These are phyloP conservation scores for Drosophila flavopinicola DNA, from an alignment of 2,888 invertebrate species.

Conservation along the genomic window DNA sequence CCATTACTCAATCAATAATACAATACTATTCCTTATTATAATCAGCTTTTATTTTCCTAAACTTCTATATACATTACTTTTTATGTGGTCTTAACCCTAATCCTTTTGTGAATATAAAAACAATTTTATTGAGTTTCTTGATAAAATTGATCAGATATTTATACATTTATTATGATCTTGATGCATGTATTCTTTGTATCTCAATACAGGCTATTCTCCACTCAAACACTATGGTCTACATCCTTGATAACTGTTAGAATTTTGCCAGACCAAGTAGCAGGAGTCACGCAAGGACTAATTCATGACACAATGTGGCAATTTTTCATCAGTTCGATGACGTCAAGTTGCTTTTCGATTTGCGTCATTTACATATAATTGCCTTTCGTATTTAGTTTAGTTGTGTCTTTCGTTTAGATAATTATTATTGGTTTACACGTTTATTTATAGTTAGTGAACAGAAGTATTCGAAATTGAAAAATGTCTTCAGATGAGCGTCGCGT, in stretches of 20 bases:
- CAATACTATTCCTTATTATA: too few species aligned
- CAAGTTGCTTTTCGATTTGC: constrained; percentile 31
- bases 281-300: constrained; percentile 34
- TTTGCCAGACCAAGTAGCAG: neutral
- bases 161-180: too few species aligned
- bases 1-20: too few species aligned
- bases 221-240: neutral
- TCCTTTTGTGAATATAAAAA: too few species aligned
- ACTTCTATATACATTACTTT: too few species aligned
- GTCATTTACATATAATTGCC: constrained; percentile 20
- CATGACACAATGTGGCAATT: constrained; percentile 9
- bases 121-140: too few species aligned
- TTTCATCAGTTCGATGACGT: constrained; percentile 25
- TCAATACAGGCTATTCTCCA: neutral
- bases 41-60: too few species aligned
- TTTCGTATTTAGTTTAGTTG: constrained; percentile 9
- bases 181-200: neutral
- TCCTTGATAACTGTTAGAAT: neutral
- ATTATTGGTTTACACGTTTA: neutral
- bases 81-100: too few species aligned
- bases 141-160: too few species aligned
- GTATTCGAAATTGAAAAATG: constrained; percentile 7
- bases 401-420: neutral
- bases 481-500: constrained; percentile 38
- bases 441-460: neutral